A percentile compares a stretch with the other conserved stretches of the same genome.
phyloP scores from a whole-genome alignment of 2,113 vertebrate genomes.

The Machaerirhynchus nigripectus region DNA sequence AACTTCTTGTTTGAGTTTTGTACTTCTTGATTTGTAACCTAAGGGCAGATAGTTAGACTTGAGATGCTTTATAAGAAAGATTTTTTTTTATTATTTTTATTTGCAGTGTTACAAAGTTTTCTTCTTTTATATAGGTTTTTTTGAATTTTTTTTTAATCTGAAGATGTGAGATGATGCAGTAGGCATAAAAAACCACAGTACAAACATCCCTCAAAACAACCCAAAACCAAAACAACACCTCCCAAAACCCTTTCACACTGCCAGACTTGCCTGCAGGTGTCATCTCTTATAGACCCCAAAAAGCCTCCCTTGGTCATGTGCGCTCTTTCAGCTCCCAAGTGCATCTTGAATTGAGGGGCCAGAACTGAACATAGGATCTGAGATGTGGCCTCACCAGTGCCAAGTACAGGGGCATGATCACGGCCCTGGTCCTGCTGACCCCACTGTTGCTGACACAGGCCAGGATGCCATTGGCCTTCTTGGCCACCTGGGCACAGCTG shows the following conservation, averaged over 20 bases:
- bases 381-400: rapidly evolving
- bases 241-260: rapidly evolving
- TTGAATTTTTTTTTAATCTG: neutral
- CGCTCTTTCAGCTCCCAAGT: neutral
- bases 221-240: neutral
- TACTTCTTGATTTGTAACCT: neutral
- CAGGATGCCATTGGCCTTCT: neutral
- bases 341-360: neutral
- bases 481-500: neutral
- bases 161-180: neutral
- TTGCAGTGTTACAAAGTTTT: neutral
- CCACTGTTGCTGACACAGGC: rapidly evolving
- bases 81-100: neutral
- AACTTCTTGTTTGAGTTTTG: neutral
- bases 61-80: neutral
- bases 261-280: rapidly evolving
- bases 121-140: neutral
- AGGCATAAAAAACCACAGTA: rapidly evolving
- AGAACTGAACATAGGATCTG: too few relatives aligned
- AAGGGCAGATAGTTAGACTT: neutral
- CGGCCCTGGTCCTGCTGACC: neutral
- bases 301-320: neutral
- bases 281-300: neutral
- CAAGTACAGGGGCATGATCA: rapidly evolving
- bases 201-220: neutral